Conservation (phyloP, 2,113 vertebrate genomes). For the Urocitellus parryii region DNA sequence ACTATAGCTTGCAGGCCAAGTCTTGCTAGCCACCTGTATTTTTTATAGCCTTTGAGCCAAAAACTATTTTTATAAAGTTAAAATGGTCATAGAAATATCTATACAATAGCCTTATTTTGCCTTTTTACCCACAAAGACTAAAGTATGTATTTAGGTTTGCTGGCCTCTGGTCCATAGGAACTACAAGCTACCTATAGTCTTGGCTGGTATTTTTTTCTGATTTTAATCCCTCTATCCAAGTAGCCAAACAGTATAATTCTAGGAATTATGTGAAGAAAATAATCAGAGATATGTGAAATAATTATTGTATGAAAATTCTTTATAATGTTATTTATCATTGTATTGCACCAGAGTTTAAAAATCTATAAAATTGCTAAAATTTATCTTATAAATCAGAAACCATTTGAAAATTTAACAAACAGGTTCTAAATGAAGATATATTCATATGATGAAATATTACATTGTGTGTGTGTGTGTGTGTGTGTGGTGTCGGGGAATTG, state of each 20-base stretch:
- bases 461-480: neutral
- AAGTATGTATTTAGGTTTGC: conserved; percentile 3
- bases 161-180: neutral
- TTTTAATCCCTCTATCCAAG: conserved; percentile 26
- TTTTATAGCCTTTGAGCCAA: neutral
- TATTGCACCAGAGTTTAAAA: neutral
- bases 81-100: neutral
- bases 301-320: neutral
- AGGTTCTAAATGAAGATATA: conserved; percentile 1
- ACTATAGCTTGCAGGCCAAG: neutral
- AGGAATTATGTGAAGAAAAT: conserved; percentile 30
- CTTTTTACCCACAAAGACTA: neutral
- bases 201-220: neutral
- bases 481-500: neutral
- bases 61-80: neutral
- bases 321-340: neutral
- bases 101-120: neutral
- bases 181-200: neutral
- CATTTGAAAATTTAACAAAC: conserved; percentile 30
- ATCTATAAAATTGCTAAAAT: neutral
- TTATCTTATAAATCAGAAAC: conserved; percentile 10
- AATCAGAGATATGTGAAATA: conserved; percentile 29
- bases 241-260: neutral
- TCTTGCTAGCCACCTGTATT: neutral
- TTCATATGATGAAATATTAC: neutral